Evolutionary conservation across 1,140 invertebrate genomes (phyloP), one percentile per base, ranked within the genome.

Genomic region (Drepana arcuata): DNA sequence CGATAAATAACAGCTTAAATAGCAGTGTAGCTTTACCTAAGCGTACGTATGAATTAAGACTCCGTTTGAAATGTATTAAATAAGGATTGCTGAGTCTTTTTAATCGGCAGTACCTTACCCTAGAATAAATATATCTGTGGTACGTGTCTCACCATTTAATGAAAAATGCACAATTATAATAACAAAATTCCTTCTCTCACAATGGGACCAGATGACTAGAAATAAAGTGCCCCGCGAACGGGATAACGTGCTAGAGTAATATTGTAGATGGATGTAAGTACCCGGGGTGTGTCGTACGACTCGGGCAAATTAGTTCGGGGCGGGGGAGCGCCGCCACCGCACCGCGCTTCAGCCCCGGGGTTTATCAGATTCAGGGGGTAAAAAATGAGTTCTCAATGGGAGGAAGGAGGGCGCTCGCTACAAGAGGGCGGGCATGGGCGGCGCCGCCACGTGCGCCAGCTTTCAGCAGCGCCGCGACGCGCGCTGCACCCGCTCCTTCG

Each of bases 311-410:
- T 82, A 82, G 78, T 81, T 80, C 78, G 74, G 74, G 74, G 74
- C 74, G 75, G 78, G 71, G 67, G 73, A 63, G 77, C 72, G 57
- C 63, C 72, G 38, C 44, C 54, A 41, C 52, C 33, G 27, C 56
- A 49, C 47, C 54, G 38, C 31, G 36, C 37, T 40, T 31, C 37
- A 21, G 58, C 52, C 51, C 50, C 48, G 50, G 69, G 73, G 70
- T 71, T 78, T 79, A 79, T 79, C 74, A 73, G 74, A 79, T 78
- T 73, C 72, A 70, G 78, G 78, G 77, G 74, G 65, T 70, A 64
- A 81, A 78, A 80, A 82, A 82, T 74, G 62, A 78, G 69, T 79
- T 79, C 73, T 82, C 72, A 82, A 82, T 82, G 78, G 69, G 71
- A 78, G 74, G 74, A 63, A 54, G 69, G 56, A 38, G 57, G 55